Evolutionary conservation across 2,888 invertebrate genomes (phyloP), one percentile per base, ranked within the genome.

Genomic region (Caenorhabditis japonica): DNA sequence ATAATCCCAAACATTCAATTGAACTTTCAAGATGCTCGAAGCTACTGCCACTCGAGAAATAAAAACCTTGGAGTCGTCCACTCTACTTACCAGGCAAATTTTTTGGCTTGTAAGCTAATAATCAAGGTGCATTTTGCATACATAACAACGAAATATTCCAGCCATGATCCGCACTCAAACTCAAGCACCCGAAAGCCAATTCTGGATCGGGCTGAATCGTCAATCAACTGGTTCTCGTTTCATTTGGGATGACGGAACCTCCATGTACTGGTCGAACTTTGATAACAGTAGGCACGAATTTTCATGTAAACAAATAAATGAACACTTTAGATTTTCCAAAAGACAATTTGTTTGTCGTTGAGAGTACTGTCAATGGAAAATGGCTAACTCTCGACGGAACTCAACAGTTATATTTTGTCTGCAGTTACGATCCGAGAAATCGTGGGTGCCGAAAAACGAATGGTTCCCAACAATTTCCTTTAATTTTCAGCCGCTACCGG

Each of bases 141-240:
- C n/a, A 10, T 17, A 10, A 23, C 12, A 4, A 10, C 19, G 15
- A 27, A 41, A 1, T 2, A 27, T 47, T 68, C 36, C 51, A 68
- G 68, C 60, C 13, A 7, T 10, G 7, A 41, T 59, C 30, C 39
- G 59, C 27, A 19, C 59, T 15, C 38, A 69, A 47, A 36, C 59
- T 10, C 59, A 52, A 4, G 33, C 34, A 15, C 39, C 39, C 12
- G 53, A 69, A 7, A 43, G 39, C 2, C 21, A 30, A 19, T 69
- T 58, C 30, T 69, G 69, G 69, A 69, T 60, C 15, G 69, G 69
- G n/a, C 39, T 69, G 47, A 59, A 53, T 25, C 69, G 59, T 5
- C 13, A 46, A 2, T 34, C 69, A 13, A n/a, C 8, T 15, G 12
- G 19, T 4, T 69, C 69, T 2, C 17, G 53, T 27, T 69, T 60